Evolutionary conservation across 1,140 invertebrate species (phyloP).

Genomic region (Sinella curviseta): DNA sequence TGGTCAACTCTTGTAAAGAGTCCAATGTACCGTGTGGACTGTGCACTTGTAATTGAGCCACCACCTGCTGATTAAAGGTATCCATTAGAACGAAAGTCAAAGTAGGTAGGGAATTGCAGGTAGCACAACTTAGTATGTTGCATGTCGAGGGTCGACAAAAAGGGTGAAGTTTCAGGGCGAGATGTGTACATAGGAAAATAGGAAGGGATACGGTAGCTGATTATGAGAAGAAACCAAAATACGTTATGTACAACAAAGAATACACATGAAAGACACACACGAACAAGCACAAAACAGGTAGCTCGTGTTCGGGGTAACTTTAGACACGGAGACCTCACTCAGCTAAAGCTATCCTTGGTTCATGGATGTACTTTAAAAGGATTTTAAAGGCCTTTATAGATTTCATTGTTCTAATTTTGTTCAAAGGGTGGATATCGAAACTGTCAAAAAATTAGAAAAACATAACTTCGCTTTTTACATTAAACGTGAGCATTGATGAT

Average conservation of each 20-base stretch:
- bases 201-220: conserved; percentile 5
- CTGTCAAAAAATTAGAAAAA: not conserved
- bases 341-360: not conserved
- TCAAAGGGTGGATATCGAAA: not conserved
- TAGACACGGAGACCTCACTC: not conserved
- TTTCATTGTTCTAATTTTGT: too few species aligned
- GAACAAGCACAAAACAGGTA: not conserved
- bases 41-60: conserved; percentile 6
- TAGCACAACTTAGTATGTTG: too few species aligned
- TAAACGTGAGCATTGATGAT: too few species aligned
- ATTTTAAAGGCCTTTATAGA: too few species aligned
- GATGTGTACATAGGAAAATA: not conserved
- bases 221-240: not conserved
- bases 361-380: too few species aligned
- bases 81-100: not conserved
- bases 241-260: not conserved
- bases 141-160: too few species aligned
- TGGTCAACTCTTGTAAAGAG: conserved; percentile 14
- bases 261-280: not conserved
- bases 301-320: not conserved
- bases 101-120: not conserved
- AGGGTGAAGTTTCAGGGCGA: not conserved
- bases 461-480: not conserved
- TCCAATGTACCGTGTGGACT: not conserved
- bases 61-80: conserved; percentile 5